Base-by-base conservation (phyloP, 2,113 vertebrate genomes). In the Mirza zaza region DNA sequence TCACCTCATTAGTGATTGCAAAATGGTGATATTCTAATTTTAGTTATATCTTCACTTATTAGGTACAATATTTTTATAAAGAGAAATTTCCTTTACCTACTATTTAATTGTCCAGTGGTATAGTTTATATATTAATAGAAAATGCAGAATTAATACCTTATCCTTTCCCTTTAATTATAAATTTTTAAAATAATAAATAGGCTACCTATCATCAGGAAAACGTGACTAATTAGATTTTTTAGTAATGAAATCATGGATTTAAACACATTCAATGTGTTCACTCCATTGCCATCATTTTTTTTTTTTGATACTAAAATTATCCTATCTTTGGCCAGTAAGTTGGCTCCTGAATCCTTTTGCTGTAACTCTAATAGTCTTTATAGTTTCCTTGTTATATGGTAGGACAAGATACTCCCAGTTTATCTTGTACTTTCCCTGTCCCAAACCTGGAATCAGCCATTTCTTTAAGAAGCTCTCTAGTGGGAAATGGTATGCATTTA, bases 101-200 rank as follows among this genome's bases (percentile, higher is more conserved):
- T 76, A 12, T 93, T 88, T 34, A 18, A 34, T 71, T 95, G 10
- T 10, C 59, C 57, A 52, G 34, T 83, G 25, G 61, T 55, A 75
- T 68, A 83, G 52, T 94, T 67, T 13, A 50, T 36, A 94, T 55
- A 71, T 55, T 18, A 55, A 55, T 6, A 55, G 65, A 92, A 86
- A 94, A 90, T 82, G 3, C 2, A 36, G 25, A 68, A 55, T 57
- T 84, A 34, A 57, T 85, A 48, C 1, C 0, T 15, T 29, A 91
- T 79, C 79, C n/a, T 81, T 91, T 91, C 42, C 21, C 13, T 83
- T 95, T 79, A 79, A 87, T 61, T 77, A 83, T 23, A 86, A 34
- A 88, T 89, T 94, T 83, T 14, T 50, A 36, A 86, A 95, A 42
- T 73, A 91, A 73, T 90, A 87, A 65, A 21, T 81, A 85, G 25